Evolutionary conservation across 2,113 vertebrate species (phyloP).

Genomic region (Montifringilla adamsi): DNA sequence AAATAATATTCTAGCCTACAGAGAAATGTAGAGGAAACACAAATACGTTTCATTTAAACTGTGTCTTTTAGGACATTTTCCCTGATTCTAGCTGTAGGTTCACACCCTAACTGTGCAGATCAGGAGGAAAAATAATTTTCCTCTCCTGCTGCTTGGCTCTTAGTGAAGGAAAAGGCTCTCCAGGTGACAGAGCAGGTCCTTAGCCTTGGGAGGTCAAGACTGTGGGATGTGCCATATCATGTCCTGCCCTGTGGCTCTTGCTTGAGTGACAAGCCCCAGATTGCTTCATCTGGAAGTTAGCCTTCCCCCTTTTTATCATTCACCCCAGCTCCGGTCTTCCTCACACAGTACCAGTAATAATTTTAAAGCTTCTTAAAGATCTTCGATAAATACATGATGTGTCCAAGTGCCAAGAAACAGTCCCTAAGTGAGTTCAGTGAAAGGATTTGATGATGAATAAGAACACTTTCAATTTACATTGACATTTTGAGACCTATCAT

Average conservation of each 20-base stretch:
- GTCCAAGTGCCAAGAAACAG: background rate
- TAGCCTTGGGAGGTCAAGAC: background rate
- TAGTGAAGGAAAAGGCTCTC: background rate
- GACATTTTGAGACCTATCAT: slow-evolving; percentile 14
- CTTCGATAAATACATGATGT: background rate
- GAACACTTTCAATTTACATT: background rate
- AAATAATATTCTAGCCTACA: background rate
- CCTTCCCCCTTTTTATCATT: background rate
- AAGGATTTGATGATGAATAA: background rate
- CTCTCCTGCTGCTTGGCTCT: background rate
- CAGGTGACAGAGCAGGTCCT: background rate
- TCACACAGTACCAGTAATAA: background rate
- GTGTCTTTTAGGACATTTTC: background rate
- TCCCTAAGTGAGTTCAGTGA: background rate
- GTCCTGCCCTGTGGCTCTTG: background rate
- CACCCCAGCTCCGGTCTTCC: background rate
- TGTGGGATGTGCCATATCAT: background rate
- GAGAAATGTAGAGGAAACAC: background rate
- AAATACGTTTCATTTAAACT: background rate
- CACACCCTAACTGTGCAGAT: background rate
- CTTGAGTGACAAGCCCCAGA: background rate
- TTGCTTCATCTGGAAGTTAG: background rate
- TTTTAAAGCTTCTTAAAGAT: background rate
- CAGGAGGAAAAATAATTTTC: background rate
- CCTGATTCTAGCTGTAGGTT: background rate